Evolutionary conservation across 2,888 invertebrate genomes (phyloP).

Genomic region (Drosophila acutilabella): DNA sequence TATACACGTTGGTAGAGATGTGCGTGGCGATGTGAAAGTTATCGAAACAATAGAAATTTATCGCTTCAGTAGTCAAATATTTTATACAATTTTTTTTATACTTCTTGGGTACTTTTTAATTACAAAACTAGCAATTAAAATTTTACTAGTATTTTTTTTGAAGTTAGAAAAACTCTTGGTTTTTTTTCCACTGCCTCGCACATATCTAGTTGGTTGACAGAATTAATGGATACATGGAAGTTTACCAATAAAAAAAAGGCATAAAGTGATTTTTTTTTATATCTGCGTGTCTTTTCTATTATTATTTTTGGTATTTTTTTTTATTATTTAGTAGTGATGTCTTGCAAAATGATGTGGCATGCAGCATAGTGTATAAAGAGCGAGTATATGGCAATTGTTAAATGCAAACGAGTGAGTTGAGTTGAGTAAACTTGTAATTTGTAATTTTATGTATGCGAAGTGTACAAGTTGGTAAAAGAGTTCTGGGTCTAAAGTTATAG

Average conservation of each 20-base stretch:
- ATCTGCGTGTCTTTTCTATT: background rate
- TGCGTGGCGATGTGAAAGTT: background rate
- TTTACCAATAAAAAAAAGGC: conserved; percentile 13
- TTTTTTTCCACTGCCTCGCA: background rate
- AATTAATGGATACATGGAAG: background rate
- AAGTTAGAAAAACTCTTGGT: too few relatives aligned
- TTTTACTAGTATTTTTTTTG: too few relatives aligned
- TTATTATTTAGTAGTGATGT: conserved; percentile 17
- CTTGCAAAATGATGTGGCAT: conserved; percentile 48
- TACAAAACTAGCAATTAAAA: too few relatives aligned
- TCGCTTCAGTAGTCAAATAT: background rate
- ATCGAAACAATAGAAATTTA: background rate
- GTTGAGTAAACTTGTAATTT: conserved; percentile 28
- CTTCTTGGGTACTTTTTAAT: too few relatives aligned
- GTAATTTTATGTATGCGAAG: conserved; percentile 38
- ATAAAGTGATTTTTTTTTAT: background rate
- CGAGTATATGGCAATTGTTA: conserved; percentile 23
- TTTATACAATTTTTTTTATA: too few relatives aligned
- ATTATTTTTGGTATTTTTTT: background rate
- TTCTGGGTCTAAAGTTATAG: conserved; percentile 30
- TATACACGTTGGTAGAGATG: conserved; percentile 12
- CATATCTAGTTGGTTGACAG: background rate
- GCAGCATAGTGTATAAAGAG: conserved; percentile 48
- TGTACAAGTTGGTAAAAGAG: conserved; percentile 29
- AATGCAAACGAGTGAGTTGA: conserved; percentile 43